Percentiles rank a stretch among this genome's conserved stretches.
Conservation (phyloP, 2,888 invertebrate species). For the Agrochola circellaris region DNA sequence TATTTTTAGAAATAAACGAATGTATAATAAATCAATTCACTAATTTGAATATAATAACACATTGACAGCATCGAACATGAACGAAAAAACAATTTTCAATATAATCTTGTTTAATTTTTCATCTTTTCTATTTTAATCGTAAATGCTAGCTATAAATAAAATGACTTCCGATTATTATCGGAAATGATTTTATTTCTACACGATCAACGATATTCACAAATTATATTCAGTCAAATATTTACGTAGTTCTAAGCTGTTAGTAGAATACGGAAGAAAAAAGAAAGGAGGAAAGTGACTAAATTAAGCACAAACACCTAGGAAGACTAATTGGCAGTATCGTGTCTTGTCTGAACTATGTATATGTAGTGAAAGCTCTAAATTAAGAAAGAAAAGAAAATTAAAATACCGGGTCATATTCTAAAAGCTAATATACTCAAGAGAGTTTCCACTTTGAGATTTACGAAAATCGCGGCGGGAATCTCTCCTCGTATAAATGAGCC, state of each 20-base stretch:
- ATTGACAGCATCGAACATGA: constrained; percentile 11
- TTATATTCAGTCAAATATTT: constrained; percentile 64
- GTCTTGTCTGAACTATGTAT: constrained; percentile 20
- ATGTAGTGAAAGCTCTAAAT: neutral
- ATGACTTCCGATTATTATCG: constrained; percentile 43
- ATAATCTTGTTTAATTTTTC: constrained; percentile 11
- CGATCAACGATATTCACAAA: constrained; percentile 54
- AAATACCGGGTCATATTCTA: constrained; percentile 48
- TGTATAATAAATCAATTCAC: neutral
- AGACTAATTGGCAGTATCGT: constrained; percentile 61
- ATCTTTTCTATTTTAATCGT: constrained; percentile 32
- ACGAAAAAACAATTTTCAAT: constrained; percentile 24
- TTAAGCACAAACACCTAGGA: constrained; percentile 52
- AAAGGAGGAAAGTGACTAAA: constrained; percentile 39
- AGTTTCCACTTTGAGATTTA: neutral
- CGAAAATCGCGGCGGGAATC: neutral
- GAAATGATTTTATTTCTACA: constrained; percentile 53
- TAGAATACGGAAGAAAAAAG: constrained; percentile 31
- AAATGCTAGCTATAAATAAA: constrained; percentile 54
- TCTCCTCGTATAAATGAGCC: neutral
- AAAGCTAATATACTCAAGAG: constrained; percentile 19
- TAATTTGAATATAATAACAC: constrained; percentile 10
- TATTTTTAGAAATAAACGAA: neutral
- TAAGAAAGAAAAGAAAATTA: constrained; percentile 7
- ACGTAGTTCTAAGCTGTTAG: constrained; percentile 52